Evolutionary conservation across 2,888 invertebrate species (phyloP), one percentile per base, ranked within the genome.

Genomic region (Cheilosia vulpina): DNA sequence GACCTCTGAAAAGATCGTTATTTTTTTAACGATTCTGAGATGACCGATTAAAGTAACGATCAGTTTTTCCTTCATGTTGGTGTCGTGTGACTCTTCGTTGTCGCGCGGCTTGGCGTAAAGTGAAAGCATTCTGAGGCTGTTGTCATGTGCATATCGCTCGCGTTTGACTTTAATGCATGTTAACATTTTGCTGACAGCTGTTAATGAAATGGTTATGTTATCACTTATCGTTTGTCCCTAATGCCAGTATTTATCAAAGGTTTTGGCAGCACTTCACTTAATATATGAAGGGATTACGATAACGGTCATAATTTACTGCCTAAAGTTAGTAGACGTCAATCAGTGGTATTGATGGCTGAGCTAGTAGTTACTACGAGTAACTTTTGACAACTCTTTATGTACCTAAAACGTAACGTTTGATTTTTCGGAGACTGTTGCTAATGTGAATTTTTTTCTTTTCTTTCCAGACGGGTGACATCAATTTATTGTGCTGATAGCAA

Each of bases 401-500:
- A 27, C 4, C 4, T 55, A 4, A 13, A 31, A 15, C n/a, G 7
- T 21, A 9, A 60, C 6, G 15, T 6, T 5, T 41, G 60, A 43
- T 50, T 41, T 50, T 47, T 17, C 9, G 11, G n/a, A 41, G n/a
- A 47, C 27, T 63, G 62, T 78, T 62, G 47, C 55, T 63, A 78
- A 77, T 62, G 53, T 27, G 3, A 73, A 63, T 27, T 53, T 52
- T 53, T 60, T 43, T 43, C 27, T 24, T 43, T 41, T 73, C 21
- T 60, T 84, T 84, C 17, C 71, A 80, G 84, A 34, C 65, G 79
- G 84, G 79, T 76, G 80, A 75, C 69, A 65, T 84, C 60, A 71
- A 75, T 76, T 79, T 80, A 75, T 84, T 80, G 63, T 58, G 75
- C 75, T 79, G 79, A 75, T 79, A 84, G 80, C 65, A 71, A 71